Percentiles rank a stretch among this genome's conserved stretches.
phyloP scores from a whole-genome alignment of 1,140 invertebrate species.

The Chrysoperla carnea region DNA sequence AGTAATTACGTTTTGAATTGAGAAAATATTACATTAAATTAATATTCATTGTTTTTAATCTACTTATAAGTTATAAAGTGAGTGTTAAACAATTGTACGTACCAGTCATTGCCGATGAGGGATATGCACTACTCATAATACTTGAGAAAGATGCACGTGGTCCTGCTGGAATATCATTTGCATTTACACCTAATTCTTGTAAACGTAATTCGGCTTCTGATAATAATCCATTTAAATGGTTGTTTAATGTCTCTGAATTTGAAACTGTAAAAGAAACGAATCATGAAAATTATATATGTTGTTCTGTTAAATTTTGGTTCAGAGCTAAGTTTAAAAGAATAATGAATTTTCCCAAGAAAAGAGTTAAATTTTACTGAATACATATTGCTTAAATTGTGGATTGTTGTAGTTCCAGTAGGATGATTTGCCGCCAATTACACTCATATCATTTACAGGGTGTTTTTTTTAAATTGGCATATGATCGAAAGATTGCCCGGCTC shows the following conservation, averaged over 20 bases:
- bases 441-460: no score
- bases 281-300: neutral
- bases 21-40: neutral
- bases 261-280: conserved; percentile 35
- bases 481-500: no score
- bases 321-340: no score
- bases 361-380: no score
- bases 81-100: neutral
- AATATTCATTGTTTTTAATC: neutral
- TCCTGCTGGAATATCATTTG: conserved; percentile 16
- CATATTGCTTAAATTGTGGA: no score
- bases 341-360: no score
- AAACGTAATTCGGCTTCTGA: conserved; percentile 63
- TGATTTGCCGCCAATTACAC: no score
- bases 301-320: no score
- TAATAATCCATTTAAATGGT: conserved; percentile 53
- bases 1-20: neutral
- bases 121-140: conserved; percentile 19
- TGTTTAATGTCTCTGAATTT: conserved; percentile 45
- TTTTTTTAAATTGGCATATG: no score
- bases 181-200: conserved; percentile 45
- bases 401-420: no score
- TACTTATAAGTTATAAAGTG: neutral
- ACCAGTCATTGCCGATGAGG: conserved; percentile 20
- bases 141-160: conserved; percentile 30